Conservation (phyloP, 1,140 invertebrate genomes). For the Tachypleus tridentatus region DNA sequence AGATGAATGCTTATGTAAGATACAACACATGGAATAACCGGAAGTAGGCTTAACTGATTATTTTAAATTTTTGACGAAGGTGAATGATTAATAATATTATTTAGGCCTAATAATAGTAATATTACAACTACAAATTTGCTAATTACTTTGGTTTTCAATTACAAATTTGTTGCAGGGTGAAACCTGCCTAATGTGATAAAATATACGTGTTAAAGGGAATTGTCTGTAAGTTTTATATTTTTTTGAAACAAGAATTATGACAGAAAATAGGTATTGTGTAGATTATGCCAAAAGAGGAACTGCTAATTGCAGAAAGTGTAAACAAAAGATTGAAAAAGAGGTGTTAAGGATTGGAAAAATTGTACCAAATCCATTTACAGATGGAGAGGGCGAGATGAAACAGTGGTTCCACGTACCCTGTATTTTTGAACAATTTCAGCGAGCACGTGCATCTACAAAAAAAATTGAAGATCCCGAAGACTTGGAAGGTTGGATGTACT, state of each 20-base stretch:
- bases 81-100: no score
- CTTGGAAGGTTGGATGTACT: slow-evolving; percentile 56
- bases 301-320: slow-evolving; percentile 77
- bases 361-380: slow-evolving; percentile 59
- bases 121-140: no score
- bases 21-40: no score
- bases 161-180: no score
- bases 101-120: no score
- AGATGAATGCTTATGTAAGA: no score
- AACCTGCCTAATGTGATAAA: no score
- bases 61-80: no score
- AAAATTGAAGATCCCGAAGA: slow-evolving; percentile 65
- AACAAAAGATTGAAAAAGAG: slow-evolving; percentile 59
- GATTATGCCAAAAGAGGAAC: slow-evolving; percentile 65
- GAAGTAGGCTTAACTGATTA: no score
- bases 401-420: slow-evolving; percentile 69
- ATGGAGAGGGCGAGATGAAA: slow-evolving; percentile 66
- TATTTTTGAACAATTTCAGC: slow-evolving; percentile 61
- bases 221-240: no score
- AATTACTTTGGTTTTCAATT: no score
- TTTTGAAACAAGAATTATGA: background rate
- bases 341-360: slow-evolving; percentile 57
- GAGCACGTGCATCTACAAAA: slow-evolving; percentile 64
- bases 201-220: no score
- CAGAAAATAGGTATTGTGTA: slow-evolving; percentile 33